These are phyloP conservation scores for Macrotus californicus DNA, from an alignment of 2,113 vertebrate species.

Conservation along the genomic window DNA sequence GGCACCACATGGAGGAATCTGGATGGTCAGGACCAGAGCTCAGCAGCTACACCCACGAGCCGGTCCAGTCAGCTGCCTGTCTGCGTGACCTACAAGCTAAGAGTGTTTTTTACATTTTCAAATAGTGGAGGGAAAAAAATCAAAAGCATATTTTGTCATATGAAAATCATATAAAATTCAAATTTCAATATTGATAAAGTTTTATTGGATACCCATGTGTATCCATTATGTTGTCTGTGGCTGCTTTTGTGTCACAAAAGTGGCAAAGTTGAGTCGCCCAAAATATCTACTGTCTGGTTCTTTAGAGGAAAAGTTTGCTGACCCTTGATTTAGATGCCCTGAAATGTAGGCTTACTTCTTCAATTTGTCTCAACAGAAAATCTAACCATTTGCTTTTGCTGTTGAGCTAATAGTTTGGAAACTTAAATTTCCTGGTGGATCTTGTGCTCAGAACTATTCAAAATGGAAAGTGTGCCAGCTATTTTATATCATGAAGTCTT, in stretches of 20 bases:
- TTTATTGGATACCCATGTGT: not conserved
- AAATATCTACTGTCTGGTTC: not conserved
- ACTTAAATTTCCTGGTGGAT: slow-evolving; percentile 14
- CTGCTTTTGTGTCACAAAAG: not conserved
- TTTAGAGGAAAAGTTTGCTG: not conserved
- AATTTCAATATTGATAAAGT: not conserved
- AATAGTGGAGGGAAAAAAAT: not conserved
- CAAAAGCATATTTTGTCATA: not conserved
- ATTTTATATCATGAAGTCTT: not conserved
- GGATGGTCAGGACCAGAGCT: not conserved
- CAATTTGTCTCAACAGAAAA: not conserved
- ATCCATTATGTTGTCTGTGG: not conserved
- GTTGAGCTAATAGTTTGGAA: slow-evolving; percentile 16
- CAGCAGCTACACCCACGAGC: not conserved
- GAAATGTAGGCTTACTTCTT: not conserved
- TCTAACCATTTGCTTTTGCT: not conserved
- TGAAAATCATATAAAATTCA: slow-evolving; percentile 27
- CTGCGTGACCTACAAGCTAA: not conserved
- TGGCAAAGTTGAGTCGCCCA: not conserved
- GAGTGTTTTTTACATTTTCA: not conserved
- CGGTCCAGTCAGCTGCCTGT: not conserved
- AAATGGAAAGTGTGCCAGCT: not conserved
- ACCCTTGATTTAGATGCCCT: not conserved
- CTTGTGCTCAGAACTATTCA: not conserved
- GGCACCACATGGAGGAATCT: not conserved